These are phyloP conservation scores for Dastarcus helophoroides DNA, from an alignment of 2,888 invertebrate genomes.

Conservation along the genomic window DNA sequence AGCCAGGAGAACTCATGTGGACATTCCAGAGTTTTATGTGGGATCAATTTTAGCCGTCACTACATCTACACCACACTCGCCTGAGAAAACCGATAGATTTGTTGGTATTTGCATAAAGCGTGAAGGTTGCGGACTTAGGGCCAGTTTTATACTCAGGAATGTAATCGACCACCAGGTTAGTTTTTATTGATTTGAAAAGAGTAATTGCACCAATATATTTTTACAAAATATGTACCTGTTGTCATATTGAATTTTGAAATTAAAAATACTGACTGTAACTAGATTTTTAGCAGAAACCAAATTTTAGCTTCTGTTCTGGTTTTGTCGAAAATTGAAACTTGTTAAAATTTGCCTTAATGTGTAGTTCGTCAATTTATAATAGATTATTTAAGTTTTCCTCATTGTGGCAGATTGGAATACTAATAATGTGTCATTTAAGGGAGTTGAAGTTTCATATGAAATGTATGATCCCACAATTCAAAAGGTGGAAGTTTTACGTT, in stretches of 20 bases:
- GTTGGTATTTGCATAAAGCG: conserved; percentile 91
- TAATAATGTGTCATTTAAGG: conserved; percentile 31
- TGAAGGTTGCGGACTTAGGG: conserved; percentile 68
- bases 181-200: background rate
- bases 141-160: conserved; percentile 83
- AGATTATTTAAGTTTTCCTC: no score
- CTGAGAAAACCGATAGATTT: conserved; percentile 74
- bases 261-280: no score
- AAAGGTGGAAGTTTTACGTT: conserved; percentile 76
- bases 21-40: conserved; percentile 97
- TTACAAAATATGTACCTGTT: no score
- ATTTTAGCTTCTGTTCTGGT: no score
- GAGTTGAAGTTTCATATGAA: conserved; percentile 63
- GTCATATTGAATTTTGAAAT: no score
- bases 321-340: no score
- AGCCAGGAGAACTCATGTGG: conserved; percentile 63
- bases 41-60: conserved; percentile 83
- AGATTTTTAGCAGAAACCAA: no score
- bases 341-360: no score
- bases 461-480: conserved; percentile 90
- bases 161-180: conserved; percentile 70
- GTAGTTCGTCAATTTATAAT: no score
- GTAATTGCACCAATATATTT: no score
- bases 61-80: conserved; percentile 73
- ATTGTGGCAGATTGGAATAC: no score